phyloP scores from a whole-genome alignment of 2,113 vertebrate genomes.

The Meleagris gallopavo region DNA sequence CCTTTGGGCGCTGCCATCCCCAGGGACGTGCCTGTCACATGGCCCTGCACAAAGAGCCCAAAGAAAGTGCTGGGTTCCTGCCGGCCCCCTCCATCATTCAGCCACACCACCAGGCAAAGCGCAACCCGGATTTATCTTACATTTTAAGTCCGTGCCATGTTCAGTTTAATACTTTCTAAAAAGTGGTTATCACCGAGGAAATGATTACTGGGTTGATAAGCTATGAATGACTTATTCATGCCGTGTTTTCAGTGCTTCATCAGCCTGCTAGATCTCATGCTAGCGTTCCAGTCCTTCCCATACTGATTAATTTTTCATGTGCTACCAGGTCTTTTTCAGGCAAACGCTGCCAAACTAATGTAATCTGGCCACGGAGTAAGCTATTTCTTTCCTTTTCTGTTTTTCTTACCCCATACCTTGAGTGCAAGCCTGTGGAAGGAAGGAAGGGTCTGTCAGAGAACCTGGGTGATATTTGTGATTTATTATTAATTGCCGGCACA shows the following conservation, averaged over 20 bases:
- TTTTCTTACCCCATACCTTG: constrained; percentile 63
- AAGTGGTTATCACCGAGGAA: constrained; percentile 27
- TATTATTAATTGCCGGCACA: constrained; percentile 61
- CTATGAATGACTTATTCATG: constrained; percentile 61
- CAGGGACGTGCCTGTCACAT: neutral
- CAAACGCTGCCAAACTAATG: constrained; percentile 32
- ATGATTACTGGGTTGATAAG: constrained; percentile 51
- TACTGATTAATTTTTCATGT: constrained; percentile 22
- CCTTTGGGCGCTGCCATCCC: neutral
- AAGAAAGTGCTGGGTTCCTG: neutral
- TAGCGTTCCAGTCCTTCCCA: constrained; percentile 1
- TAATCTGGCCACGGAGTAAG: constrained; percentile 2
- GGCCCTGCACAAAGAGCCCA: constrained; percentile 25
- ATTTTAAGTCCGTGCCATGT: neutral
- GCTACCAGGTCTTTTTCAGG: constrained; percentile 37
- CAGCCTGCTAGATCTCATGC: neutral
- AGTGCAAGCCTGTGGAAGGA: constrained; percentile 52
- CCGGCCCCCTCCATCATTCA: neutral
- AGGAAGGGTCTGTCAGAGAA: constrained; percentile 68
- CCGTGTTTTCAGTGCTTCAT: constrained; percentile 21
- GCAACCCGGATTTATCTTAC: neutral
- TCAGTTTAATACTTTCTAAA: constrained; percentile 46
- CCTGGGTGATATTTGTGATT: constrained; percentile 47
- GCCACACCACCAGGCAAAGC: neutral
- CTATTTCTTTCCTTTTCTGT: constrained; percentile 55